A percentile compares a stretch with the other conserved stretches of the same genome.
Evolutionary conservation across 2,888 invertebrate genomes (phyloP).

Genomic region (Torymus auratus): DNA sequence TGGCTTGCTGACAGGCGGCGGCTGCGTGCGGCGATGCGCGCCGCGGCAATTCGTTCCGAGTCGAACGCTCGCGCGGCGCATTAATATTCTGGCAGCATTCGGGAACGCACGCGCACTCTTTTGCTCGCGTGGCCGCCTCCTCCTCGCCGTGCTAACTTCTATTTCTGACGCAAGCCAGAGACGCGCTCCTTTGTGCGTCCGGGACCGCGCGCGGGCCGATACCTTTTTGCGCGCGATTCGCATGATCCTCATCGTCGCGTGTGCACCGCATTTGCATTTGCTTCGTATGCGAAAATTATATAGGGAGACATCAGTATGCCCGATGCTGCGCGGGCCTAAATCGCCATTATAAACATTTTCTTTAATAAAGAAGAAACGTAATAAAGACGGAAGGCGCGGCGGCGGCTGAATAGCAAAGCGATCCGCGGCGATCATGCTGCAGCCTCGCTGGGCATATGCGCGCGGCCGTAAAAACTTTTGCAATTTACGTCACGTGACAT

Average conservation of each 20-base stretch:
- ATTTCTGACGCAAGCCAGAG: slow-evolving; percentile 45
- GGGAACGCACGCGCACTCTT: slow-evolving; percentile 59
- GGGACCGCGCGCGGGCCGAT: slow-evolving; percentile 51
- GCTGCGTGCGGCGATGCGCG: slow-evolving; percentile 43
- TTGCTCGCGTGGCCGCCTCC: slow-evolving; percentile 48
- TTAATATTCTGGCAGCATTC: slow-evolving; percentile 71
- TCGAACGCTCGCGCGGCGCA: slow-evolving; percentile 65
- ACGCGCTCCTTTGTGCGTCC: slow-evolving; percentile 39
- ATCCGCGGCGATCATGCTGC: neutral
- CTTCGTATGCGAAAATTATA: slow-evolving; percentile 28
- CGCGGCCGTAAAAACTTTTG: slow-evolving; percentile 31
- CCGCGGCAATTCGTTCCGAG: slow-evolving; percentile 68
- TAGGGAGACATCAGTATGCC: slow-evolving; percentile 36
- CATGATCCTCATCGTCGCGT: neutral
- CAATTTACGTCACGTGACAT: slow-evolving; percentile 34
- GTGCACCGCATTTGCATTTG: neutral
- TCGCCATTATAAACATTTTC: slow-evolving; percentile 41
- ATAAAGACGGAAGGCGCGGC: slow-evolving; percentile 16
- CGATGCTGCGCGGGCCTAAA: neutral
- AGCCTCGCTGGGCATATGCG: neutral
- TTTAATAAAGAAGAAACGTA: slow-evolving; percentile 32
- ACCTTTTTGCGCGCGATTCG: slow-evolving; percentile 54
- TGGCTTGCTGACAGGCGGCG: slow-evolving; percentile 68
- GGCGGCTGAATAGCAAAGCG: slow-evolving; percentile 36
- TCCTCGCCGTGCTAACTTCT: slow-evolving; percentile 31